Evolutionary conservation across 2,888 invertebrate species (phyloP).

Genomic region (Rhagium mordax): DNA sequence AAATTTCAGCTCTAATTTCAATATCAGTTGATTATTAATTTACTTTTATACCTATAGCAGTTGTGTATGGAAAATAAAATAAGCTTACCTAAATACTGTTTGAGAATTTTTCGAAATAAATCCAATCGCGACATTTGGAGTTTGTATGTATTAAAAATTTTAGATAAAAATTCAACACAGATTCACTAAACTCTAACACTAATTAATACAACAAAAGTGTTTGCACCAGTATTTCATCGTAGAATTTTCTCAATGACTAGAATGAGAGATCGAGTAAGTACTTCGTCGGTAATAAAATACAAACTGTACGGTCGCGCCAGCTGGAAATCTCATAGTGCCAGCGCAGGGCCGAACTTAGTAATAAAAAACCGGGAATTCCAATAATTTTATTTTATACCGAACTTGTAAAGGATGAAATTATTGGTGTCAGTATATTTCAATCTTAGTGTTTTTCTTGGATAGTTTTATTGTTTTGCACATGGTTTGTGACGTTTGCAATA

Average conservation of each 20-base stretch:
- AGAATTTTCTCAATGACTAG: slow-evolving; percentile 14
- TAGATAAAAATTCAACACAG: slow-evolving; percentile 15
- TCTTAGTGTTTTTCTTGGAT: not conserved
- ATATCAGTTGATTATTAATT: not conserved
- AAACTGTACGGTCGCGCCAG: slow-evolving; percentile 10
- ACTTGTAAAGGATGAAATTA: slow-evolving; percentile 8
- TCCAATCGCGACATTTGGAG: slow-evolving; percentile 24
- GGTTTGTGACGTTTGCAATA: not conserved
- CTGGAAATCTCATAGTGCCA: not conserved
- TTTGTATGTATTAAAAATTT: not conserved
- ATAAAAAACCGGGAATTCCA: slow-evolving; percentile 27
- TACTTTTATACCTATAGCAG: slow-evolving; percentile 10
- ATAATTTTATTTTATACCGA: slow-evolving; percentile 4
- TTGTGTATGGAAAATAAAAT: not conserved
- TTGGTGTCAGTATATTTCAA: slow-evolving; percentile 2
- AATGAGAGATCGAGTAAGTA: slow-evolving; percentile 23
- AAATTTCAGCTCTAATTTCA: not conserved
- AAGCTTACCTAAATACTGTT: slow-evolving; percentile 17
- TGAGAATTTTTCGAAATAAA: slow-evolving; percentile 20
- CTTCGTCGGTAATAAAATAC: slow-evolving; percentile 7
- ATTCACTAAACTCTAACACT: slow-evolving; percentile 12
- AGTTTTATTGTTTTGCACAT: not conserved
- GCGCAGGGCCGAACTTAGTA: slow-evolving; percentile 24
- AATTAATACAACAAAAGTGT: not conserved
- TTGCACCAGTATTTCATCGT: not conserved